These are phyloP conservation scores for Nymphicus hollandicus DNA, from an alignment of 2,113 vertebrate species.

Conservation along the genomic window DNA sequence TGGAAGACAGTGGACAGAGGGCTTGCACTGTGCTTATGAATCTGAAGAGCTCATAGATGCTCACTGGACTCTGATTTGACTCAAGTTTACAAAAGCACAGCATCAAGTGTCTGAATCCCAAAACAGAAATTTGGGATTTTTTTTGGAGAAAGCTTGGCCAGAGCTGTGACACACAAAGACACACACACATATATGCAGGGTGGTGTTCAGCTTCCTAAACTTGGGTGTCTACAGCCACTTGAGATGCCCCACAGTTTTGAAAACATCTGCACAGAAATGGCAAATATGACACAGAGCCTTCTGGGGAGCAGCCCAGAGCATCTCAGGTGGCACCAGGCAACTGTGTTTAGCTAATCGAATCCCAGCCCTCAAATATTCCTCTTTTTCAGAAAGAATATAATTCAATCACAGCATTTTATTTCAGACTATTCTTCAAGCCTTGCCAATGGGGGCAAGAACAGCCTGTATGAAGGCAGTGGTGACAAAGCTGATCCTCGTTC, in stretches of 20 bases:
- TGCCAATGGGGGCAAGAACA: neutral
- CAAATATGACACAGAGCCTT: neutral
- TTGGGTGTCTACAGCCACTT: neutral
- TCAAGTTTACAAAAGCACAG: neutral
- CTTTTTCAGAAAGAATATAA: neutral
- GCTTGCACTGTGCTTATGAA: neutral
- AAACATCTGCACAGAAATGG: neutral
- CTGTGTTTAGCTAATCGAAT: neutral
- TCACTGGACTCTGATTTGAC: neutral
- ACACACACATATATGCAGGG: neutral
- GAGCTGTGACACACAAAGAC: neutral
- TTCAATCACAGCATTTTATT: neutral
- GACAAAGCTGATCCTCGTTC: accelerated
- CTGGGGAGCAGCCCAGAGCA: neutral
- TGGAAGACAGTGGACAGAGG: neutral
- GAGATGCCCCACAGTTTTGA: neutral
- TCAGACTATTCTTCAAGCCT: neutral
- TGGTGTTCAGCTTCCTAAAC: neutral
- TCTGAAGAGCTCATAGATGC: neutral
- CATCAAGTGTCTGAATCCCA: neutral
- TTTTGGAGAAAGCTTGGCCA: neutral
- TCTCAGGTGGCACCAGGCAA: neutral
- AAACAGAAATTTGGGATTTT: neutral
- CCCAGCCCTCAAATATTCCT: neutral
- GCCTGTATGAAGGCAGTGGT: neutral